Evolutionary conservation across 2,797 vertebrate genomes (phyloP), one percentile per base, ranked within the genome.

Genomic region (Bovichtus diacanthus): DNA sequence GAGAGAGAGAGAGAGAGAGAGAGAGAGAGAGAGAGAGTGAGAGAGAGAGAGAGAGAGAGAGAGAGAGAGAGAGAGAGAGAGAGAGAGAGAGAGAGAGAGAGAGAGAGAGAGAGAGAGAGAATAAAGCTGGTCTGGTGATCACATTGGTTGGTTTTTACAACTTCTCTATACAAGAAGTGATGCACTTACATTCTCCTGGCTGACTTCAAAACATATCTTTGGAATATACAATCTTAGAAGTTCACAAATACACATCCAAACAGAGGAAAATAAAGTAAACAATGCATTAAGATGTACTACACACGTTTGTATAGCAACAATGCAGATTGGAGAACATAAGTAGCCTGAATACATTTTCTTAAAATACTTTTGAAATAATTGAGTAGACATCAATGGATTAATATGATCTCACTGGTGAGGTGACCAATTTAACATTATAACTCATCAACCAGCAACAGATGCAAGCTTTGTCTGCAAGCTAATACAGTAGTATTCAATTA

Each of bases 131-230:
- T 55, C 62, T 49, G 66, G 62, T 73, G 21, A 81, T 86, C 76
- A 85, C 87, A 86, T 68, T 85, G 41, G n/a, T 87, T 77, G 41
- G 31, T 82, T 55, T 79, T 55, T 39, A 71, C 58, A 75, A 72
- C 80, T 59, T 76, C 66, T 76, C 36, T 50, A 21, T n/a, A 44
- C 23, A 46, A 74, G 46, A 81, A 60, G 55, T 59, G 65, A 38
- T 78, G 55, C 29, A 27, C 25, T 70, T 86, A 83, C 83, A 90
- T 87, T 89, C 87, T 50, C 53, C 55, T 61, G 53, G 50, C 54
- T 86, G 71, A 80, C 60, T 54, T 70, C 50, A 63, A 47, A 74
- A 73, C 66, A 76, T 21, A 49, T 82, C 85, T 90, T 88, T 90
- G 76, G 78, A 83, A 75, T 79, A 73, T 74, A 83, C 75, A 90